Conservation (phyloP, 2,113 vertebrate genomes). For the Scopus umbretta region DNA sequence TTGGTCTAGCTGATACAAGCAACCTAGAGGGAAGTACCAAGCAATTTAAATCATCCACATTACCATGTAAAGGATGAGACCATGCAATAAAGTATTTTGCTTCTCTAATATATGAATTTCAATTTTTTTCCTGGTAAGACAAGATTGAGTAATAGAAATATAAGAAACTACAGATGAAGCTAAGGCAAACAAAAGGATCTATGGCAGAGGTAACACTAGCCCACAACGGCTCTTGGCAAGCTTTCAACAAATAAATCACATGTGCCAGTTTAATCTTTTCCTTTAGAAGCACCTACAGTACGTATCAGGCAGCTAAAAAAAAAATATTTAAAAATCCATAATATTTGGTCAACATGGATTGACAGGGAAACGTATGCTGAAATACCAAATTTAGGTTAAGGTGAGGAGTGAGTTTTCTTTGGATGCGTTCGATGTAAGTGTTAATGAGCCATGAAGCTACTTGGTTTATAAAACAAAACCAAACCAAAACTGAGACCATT, state of each 20-base stretch:
- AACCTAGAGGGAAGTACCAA: neutral
- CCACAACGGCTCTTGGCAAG: neutral
- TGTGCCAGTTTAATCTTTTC: neutral
- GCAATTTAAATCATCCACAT: neutral
- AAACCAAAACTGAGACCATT: neutral
- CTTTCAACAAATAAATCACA: neutral
- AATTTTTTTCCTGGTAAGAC: neutral
- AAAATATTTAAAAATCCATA: neutral
- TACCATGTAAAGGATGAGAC: neutral
- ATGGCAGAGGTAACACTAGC: neutral
- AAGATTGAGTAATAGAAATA: neutral
- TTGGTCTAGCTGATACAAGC: neutral
- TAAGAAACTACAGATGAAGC: neutral
- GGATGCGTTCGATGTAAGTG: neutral
- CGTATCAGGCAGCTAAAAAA: neutral
- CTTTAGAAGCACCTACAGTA: neutral
- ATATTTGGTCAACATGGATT: neutral
- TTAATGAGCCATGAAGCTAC: neutral
- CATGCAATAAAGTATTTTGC: neutral
- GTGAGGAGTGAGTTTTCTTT: neutral
- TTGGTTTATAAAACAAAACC: neutral
- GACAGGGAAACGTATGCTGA: neutral
- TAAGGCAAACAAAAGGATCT: neutral
- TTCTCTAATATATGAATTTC: neutral
- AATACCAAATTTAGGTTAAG: neutral